Evolutionary conservation across 2,113 vertebrate genomes (phyloP), one percentile per base, ranked within the genome.

Genomic region (Antechinus flavipes): DNA sequence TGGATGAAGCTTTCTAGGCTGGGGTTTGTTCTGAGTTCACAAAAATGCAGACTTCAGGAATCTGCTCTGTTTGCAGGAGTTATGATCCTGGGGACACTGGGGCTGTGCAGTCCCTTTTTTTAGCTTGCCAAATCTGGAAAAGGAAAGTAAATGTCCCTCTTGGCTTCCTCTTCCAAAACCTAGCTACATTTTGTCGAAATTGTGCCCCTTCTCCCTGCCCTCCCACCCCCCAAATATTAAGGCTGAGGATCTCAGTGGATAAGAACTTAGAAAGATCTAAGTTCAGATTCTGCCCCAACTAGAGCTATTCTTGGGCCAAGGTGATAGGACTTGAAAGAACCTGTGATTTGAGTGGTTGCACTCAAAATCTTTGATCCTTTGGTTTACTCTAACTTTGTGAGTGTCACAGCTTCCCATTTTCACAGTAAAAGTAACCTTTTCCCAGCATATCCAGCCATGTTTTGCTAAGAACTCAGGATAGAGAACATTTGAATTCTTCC

Each of bases 51-150:
- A 12, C 19, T 93, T 50, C 53, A 9, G 54, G 23, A 50, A n/a
- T 56, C 56, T 52, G 54, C 92, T 94, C 30, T 49, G 16, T 16
- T 56, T 23, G 3, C 30, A 53, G 46, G 11, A 10, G 26, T 54
- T 93, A 24, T 24, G 93, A 53, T 92, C 92, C 90, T 84, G n/a
- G 7, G 22, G n/a, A 42, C 68, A 84, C 90, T 90, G 50, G 56
- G 27, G 49, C 0, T 30, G 54, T 46, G 54, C 91, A 26, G 35
- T 42, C 76, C 93, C 91, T 94, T 12, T 23, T 35, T 92, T 90
- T 54, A 58, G 47, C 93, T 27, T 93, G 3, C 54, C 68, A 35
- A 90, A 76, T 93, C 55, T 50, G 46, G 68, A 91, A 90, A 93
- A 93, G 91, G 47, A 95, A 76, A 90, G 23, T 22, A 19, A 84